Percentiles rank a stretch among this genome's conserved stretches.
Conservation (phyloP, 2,113 vertebrate genomes). For the Vulpes vulpes region DNA sequence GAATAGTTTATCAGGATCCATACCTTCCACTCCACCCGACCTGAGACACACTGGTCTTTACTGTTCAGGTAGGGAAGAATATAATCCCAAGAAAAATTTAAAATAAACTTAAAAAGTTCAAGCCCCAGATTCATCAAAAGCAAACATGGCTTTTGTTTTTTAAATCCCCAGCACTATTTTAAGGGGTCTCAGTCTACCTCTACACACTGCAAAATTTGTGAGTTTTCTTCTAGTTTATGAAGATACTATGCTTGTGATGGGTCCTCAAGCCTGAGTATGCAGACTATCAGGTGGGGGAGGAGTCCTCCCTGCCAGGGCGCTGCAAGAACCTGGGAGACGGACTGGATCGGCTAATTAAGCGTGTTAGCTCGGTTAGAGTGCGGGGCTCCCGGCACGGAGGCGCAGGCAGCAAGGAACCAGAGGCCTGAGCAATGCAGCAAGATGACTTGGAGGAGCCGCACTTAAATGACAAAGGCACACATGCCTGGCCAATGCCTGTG, state of each 20-base stretch:
- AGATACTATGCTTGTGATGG: accelerated
- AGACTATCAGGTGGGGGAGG: not conserved
- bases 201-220: not conserved
- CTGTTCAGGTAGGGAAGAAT: not conserved
- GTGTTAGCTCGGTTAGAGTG: not conserved
- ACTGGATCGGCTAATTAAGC: not conserved
- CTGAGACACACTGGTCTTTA: not conserved
- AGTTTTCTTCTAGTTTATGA: not conserved
- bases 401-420: not conserved
- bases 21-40: not conserved
- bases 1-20: not conserved
- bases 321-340: too few relatives aligned
- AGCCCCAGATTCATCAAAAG: not conserved
- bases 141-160: not conserved
- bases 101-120: not conserved
- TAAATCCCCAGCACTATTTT: not conserved
- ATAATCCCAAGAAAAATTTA: not conserved
- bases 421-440: not conserved
- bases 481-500: not conserved
- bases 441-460: not conserved
- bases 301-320: not conserved
- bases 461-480: not conserved
- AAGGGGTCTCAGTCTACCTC: not conserved
- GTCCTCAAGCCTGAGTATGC: not conserved
- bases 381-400: accelerated